A percentile compares a stretch with the other conserved stretches of the same genome.
Conservation (phyloP, 2,888 invertebrate genomes). For the Hyppa rectilinea region DNA sequence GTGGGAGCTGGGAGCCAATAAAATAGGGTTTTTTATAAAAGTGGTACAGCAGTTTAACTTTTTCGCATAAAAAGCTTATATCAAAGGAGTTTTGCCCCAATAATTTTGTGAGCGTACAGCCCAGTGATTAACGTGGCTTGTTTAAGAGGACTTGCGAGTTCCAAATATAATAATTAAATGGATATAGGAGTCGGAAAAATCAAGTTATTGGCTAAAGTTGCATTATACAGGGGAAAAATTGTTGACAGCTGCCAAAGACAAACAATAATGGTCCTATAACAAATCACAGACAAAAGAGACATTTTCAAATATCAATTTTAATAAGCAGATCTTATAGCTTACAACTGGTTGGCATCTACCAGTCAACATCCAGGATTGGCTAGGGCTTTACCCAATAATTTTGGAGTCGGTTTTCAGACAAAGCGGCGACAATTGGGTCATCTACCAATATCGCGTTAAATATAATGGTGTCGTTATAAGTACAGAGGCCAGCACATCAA, state of each 20-base stretch:
- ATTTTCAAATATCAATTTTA: not conserved
- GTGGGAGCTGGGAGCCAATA: not conserved
- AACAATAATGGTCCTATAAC: not conserved
- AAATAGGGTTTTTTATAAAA: constrained; percentile 16
- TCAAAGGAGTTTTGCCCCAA: not conserved
- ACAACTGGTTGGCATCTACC: not conserved
- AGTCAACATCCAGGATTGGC: too few species aligned
- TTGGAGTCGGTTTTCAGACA: too few species aligned
- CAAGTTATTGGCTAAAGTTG: not conserved
- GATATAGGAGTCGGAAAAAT: not conserved
- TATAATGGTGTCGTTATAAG: too few species aligned
- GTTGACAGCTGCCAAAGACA: not conserved
- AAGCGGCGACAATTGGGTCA: too few species aligned
- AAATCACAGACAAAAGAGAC: not conserved
- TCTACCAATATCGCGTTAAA: too few species aligned
- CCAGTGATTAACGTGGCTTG: not conserved
- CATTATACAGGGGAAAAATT: not conserved
- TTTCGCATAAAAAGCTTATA: not conserved
- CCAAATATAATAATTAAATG: not conserved
- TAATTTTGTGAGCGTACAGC: not conserved
- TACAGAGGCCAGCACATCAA: too few species aligned
- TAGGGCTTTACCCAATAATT: too few species aligned
- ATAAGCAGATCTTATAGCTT: not conserved
- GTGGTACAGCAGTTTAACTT: constrained; percentile 15
- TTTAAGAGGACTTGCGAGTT: not conserved